Base-by-base conservation (phyloP, 2,888 invertebrate genomes). In the Athalia cordata region DNA sequence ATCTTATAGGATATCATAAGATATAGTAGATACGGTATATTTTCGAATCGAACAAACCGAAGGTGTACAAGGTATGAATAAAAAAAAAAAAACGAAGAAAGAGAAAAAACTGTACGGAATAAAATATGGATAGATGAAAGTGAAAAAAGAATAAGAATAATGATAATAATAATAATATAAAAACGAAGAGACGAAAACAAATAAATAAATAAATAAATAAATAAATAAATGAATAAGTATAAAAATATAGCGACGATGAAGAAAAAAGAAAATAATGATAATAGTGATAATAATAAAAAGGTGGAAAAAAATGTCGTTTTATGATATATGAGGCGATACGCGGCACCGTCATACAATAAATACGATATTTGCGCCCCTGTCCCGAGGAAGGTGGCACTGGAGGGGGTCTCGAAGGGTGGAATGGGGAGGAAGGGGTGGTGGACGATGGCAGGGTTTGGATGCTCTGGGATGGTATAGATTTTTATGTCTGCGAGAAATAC, bases 401-500 rank as follows among this genome's bases (percentile, higher is more conserved):
- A 45, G 72, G 15, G 61, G 15, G 68, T 68, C 55, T 68, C 43
- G 68, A 52, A 52, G 11, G 68, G 68, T 68, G 29, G 68, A 59
- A 45, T 45, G 72, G 57, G 50, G 83, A 80, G 81, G 81, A 81
- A 77, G 78, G 80, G 75, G 78, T 77, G 70, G 79, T 78, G 65
- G 43, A 80, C 81, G 82, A 66, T 64, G 80, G 81, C 82, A 79
- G 79, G 80, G 81, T 79, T 81, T 81, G 80, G 81, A 81, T 80
- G 80, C 79, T 81, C 82, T 85, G 84, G 86, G 86, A 86, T 87
- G 86, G 88, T 88, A 88, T 88, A 88, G 88, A 87, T 88, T 88
- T 88, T 89, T 89, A 89, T 89, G 88, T 88, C 89, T 88, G 87
- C 85, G 87, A 87, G 87, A 87, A 88, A 89, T 88, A 88, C 88